These are phyloP conservation scores for Halisarca cf. caerulea DNA, from an alignment of 37 sponge, comb jelly and placozoan species.

Conservation along the genomic window DNA sequence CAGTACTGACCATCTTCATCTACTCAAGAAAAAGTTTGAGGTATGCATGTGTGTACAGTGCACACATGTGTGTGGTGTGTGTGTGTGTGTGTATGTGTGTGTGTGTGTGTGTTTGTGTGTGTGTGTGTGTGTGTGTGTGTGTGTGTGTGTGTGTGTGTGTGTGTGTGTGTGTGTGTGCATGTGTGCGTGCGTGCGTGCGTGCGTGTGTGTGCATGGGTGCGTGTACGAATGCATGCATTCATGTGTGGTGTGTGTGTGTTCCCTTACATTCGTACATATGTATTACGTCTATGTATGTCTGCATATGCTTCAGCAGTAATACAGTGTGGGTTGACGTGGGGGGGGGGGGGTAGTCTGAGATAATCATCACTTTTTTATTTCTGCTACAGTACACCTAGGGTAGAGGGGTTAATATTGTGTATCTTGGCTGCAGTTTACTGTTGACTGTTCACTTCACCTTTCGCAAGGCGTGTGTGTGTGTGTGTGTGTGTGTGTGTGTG, in stretches of 20 bases:
- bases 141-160: neutral
- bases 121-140: slow-evolving; percentile 23
- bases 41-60: slow-evolving; percentile 15
- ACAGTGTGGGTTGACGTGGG: no score
- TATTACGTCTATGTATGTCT: no score
- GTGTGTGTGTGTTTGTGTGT: slow-evolving; percentile 6
- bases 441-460: no score
- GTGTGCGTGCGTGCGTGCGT: neutral
- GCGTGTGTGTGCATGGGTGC: slow-evolving; percentile 6
- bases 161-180: slow-evolving; percentile 20
- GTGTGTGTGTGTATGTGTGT: slow-evolving; percentile 17
- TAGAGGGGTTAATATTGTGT: no score
- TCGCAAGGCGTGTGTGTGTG: no score
- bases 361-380: no score
- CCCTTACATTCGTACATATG: neutral
- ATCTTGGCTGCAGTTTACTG: no score
- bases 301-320: no score
- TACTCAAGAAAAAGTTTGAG: neutral
- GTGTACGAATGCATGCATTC: neutral
- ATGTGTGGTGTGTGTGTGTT: slow-evolving; percentile 21
- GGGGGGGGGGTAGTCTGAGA: no score
- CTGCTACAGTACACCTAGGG: no score
- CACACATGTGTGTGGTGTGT: no score
- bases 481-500: no score
- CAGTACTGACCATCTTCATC: neutral